A percentile compares a stretch with the other conserved stretches of the same genome.
Evolutionary conservation across 1,140 invertebrate genomes (phyloP).

Genomic region (Brachionus plicatilis): DNA sequence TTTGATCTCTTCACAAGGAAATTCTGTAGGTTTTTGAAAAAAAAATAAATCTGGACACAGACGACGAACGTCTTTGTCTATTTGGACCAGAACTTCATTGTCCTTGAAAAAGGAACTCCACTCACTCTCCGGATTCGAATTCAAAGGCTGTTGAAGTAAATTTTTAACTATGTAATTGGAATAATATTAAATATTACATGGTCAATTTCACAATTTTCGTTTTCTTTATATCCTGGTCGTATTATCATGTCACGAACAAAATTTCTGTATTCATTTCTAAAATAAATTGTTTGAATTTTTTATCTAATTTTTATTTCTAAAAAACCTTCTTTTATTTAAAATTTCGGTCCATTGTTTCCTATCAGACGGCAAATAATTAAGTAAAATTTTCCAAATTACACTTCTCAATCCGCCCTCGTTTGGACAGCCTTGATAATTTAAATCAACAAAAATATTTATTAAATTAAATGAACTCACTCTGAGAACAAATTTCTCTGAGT

Average conservation of each 20-base stretch:
- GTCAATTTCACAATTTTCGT: neutral
- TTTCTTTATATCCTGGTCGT: neutral
- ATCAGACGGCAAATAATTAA: conserved; percentile 10
- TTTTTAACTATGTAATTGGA: neutral
- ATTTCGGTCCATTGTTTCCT: neutral
- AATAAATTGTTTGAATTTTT: neutral
- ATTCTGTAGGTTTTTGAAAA: conserved; percentile 85
- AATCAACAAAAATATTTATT: neutral
- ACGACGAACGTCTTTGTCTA: conserved; percentile 78
- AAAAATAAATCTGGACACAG: conserved; percentile 93
- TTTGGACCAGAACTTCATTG: conserved; percentile 89
- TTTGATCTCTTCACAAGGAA: conserved; percentile 56
- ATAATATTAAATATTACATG: neutral
- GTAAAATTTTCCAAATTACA: conserved; percentile 39
- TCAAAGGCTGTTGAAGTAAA: conserved; percentile 71
- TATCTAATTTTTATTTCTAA: neutral
- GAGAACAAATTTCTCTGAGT: neutral
- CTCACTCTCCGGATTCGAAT: conserved; percentile 81
- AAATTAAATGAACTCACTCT: neutral
- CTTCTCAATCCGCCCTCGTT: conserved; percentile 23
- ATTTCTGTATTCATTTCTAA: conserved; percentile 23
- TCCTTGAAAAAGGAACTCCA: conserved; percentile 92
- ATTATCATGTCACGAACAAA: conserved; percentile 38
- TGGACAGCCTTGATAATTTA: conserved; percentile 7
- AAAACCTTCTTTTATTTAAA: conserved; percentile 11